A percentile compares a stretch with the other conserved stretches of the same genome.
Conservation (phyloP, 1,140 invertebrate genomes). For the Spodoptera frugiperda region DNA sequence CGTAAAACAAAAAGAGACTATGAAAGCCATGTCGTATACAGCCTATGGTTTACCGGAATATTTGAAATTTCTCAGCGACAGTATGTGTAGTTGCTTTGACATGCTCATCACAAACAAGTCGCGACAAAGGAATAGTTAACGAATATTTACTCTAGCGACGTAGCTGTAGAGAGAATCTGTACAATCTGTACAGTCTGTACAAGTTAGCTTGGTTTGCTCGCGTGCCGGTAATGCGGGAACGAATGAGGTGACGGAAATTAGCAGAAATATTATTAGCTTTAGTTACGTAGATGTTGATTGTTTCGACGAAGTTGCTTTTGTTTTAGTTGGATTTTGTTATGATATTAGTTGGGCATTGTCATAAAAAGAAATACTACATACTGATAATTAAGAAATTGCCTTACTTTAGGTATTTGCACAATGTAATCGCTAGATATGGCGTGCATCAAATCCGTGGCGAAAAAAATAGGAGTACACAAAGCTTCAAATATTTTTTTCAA, state of each 20-base stretch:
- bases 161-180: slow-evolving; percentile 13
- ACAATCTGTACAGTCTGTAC: slow-evolving; percentile 11
- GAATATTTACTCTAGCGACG: slow-evolving; percentile 65
- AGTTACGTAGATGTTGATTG: background rate
- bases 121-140: slow-evolving; percentile 76
- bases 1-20: background rate
- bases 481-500: no score
- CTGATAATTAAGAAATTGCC: no score
- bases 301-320: background rate
- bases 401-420: no score
- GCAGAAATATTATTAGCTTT: slow-evolving; percentile 26
- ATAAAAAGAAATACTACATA: background rate
- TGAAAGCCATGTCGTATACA: background rate
- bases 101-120: slow-evolving; percentile 64
- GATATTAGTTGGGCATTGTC: no score
- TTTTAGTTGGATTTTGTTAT: background rate
- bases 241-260: slow-evolving; percentile 18
- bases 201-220: background rate
- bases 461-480: no score
- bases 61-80: slow-evolving; percentile 39
- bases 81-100: slow-evolving; percentile 57
- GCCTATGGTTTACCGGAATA: slow-evolving; percentile 10
- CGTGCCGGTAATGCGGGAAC: background rate
- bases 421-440: no score
- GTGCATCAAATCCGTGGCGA: no score